Base-by-base conservation (phyloP, 2,888 invertebrate species). In the Dryobota labecula region DNA sequence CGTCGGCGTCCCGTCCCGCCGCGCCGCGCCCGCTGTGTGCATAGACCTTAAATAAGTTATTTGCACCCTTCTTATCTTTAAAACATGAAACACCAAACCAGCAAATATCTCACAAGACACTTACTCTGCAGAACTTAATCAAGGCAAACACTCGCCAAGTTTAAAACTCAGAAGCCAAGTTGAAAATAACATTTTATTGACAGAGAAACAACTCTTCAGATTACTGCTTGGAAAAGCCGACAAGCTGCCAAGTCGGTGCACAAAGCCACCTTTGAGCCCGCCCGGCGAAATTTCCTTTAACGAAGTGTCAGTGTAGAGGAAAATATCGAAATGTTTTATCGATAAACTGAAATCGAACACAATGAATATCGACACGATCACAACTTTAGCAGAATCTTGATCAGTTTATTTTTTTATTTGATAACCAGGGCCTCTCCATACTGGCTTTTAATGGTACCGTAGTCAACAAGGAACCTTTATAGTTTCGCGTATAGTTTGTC, bases 151-250 rank as follows among this genome's bases (percentile, higher is more conserved):
- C 30, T 43, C 60, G 33, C 43, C 57, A 70, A 68, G 61, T 62
- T 68, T 49, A 49, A 24, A 71, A 51, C 24, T 27, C 43, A 38
- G 49, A 41, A 36, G 47, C 41, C 41, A 63, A 74, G 75, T 66
- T 80, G 54, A 67, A 76, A 79, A 63, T 43, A 79, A 51, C 45
- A 62, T 73, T 75, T 64, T 62, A 64, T 73, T 78, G 69, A 62
- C 51, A 65, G 27, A 56, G 64, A 51, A 20, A 38, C 54, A 20
- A 38, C 54, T 51, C 82, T 65, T 53, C 67, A 80, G 57, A 61
- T 76, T 73, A 71, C 71, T 82, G 63, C 65, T 73, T 70, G 65
- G 67, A 72, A 65, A 68, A 78, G 67, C 75, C 43, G 33, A 75
- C 67, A 62, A 78, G 43, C 79, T 75, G 74, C 53, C 65, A 67